Conservation (phyloP, 1,140 invertebrate genomes). For the Drosophila yakuba region DNA sequence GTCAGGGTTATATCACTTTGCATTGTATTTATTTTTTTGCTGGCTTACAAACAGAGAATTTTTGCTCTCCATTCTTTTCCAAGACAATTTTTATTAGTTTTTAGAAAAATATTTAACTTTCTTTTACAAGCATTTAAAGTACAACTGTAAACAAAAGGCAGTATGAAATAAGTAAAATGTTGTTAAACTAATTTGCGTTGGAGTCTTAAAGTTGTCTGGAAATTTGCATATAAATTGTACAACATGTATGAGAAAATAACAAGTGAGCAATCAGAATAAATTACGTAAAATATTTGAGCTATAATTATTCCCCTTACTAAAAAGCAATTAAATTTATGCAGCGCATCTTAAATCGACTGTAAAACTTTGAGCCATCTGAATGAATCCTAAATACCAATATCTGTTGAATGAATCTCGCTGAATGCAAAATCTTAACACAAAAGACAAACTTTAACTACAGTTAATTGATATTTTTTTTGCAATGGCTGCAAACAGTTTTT, state of each 20-base stretch:
- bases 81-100: too few species aligned
- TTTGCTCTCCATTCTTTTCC: background rate
- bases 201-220: background rate
- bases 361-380: background rate
- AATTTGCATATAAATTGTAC: background rate
- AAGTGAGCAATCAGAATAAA: slow-evolving; percentile 2
- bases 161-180: too few species aligned
- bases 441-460: slow-evolving; percentile 43
- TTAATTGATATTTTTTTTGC: slow-evolving; percentile 45
- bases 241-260: background rate
- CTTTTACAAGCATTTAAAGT: too few species aligned
- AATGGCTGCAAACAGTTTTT: slow-evolving; percentile 11
- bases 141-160: too few species aligned
- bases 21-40: slow-evolving; percentile 6
- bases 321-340: background rate
- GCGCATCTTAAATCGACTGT: background rate
- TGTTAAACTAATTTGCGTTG: too few species aligned
- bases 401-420: slow-evolving; percentile 5
- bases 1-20: slow-evolving; percentile 25
- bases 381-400: slow-evolving; percentile 11
- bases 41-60: slow-evolving; percentile 10
- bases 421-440: slow-evolving; percentile 27
- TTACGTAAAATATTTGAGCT: background rate
- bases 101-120: too few species aligned
- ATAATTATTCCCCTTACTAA: background rate